Base-by-base conservation (phyloP, 2,888 invertebrate genomes). In the Sussaba pulchella region DNA sequence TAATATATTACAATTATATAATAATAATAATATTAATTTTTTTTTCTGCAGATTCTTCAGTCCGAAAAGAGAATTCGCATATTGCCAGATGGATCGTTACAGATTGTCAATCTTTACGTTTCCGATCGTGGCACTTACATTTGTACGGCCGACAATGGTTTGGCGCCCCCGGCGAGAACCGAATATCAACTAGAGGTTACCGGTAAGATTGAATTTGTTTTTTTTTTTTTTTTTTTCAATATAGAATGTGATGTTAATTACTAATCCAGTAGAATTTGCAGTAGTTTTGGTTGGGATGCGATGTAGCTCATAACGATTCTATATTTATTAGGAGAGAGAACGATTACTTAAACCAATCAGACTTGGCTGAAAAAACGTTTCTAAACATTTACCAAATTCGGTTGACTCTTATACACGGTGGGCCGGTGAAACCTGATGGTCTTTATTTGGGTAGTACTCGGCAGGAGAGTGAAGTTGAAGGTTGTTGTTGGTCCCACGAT, bases 121-220 rank as follows among this genome's bases (percentile, higher is more conserved):
- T 95, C 95, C 71, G 98, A 99, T 92, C 94, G 96, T 24, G 98
- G 98, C 43, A 95, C 95, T 10, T 99, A 98, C 92, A 94, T 96
- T 72, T 98, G 98, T 89, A 94, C 95, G 8, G 98, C 97, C 0
- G 95, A 96, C 89, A 98, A 98, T 92, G 95, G 94, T 1, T 92
- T 96, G 26, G 96, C 96, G 17, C 92, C 93, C 63, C 95, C 96
- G 12, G 94, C 94, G 39, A 94, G 95, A 86, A 94, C 94, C 84
- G 95, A 96, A 92, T 94, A 97, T 74, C 93, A 93, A 75, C 93
- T 98, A 9, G 93, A 95, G 81, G 95, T 98, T 64, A 94, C 94
- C 91, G 97, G 98, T 98, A 93, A 93, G 95, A 83, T 77, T 39
- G 17, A 12, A 50, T 8, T 43, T 43, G 2, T 10, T 12, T 6